Evolutionary conservation across 2,797 vertebrate genomes (phyloP).

Genomic region (Dendrocincla tyrannina): DNA sequence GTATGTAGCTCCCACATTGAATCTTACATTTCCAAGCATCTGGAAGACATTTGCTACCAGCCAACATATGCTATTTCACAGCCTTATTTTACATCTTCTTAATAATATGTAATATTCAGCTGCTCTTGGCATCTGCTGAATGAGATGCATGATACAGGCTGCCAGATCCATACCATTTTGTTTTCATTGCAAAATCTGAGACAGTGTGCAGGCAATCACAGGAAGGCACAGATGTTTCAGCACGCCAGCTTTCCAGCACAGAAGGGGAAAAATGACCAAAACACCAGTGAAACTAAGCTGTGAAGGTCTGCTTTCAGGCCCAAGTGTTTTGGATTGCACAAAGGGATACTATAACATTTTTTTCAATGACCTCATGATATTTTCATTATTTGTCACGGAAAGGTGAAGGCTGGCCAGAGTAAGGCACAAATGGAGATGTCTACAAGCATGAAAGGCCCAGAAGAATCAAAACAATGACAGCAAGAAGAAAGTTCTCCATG

Average conservation of each 20-base stretch:
- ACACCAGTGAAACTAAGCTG: background rate
- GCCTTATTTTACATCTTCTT: conserved; percentile 2
- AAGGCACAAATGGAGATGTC: background rate
- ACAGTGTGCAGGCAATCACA: accelerated
- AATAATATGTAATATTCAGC: conserved; percentile 18
- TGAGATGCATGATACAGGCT: background rate
- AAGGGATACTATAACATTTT: background rate
- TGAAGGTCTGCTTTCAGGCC: background rate
- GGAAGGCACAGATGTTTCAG: background rate
- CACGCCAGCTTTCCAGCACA: background rate
- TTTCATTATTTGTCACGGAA: background rate
- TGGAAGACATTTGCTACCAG: background rate
- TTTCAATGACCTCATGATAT: background rate
- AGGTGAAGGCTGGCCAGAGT: background rate
- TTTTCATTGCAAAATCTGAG: background rate
- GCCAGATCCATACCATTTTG: background rate
- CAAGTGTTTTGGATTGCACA: background rate
- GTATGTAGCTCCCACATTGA: accelerated
- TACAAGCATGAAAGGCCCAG: background rate
- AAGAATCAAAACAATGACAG: background rate
- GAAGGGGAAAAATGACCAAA: background rate
- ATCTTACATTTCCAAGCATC: background rate
- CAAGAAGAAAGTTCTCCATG: background rate
- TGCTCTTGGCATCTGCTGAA: background rate
- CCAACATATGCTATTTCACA: background rate